Base-by-base conservation (phyloP, 2,797 vertebrate species). In the Cossypha heuglini region DNA sequence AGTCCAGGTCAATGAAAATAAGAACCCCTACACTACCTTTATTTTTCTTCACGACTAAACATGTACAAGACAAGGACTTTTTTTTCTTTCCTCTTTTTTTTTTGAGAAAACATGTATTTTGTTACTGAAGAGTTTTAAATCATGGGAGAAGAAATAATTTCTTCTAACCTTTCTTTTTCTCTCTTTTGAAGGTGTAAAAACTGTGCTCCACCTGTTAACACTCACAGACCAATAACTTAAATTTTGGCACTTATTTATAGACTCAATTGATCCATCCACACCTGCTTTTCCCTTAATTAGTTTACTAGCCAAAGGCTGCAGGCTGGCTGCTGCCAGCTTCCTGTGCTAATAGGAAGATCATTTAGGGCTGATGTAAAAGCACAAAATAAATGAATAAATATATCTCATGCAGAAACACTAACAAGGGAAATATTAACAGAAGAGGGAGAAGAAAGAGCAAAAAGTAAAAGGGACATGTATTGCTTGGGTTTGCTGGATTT, bases 211-310 rank as follows among this genome's bases (percentile, higher is more conserved):
- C 97, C 97, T 97, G 97, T 97, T 97, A 97, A 92, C 97, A 97
- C 97, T 98, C 96, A 97, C 90, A 96, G 89, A 97, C 97, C 97
- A 98, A 95, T 97, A 97, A 98, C 97, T 97, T 98, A 96, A 96
- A 97, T 96, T 97, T 97, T 95, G 97, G 93, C 96, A 96, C 86
- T 97, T 97, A 97, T 96, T 97, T 97, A 95, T 94, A 94, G 88
- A 79, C 94, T 97, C 96, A 97, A 97, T 97, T 96, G 96, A 98
- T 93, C 90, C 94, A 96, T 97, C 97, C 96, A 97, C 98, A 98
- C 97, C 98, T 98, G 98, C 95, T 97, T 98, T 98, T 90, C 83
- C 95, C 94, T 98, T 98, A 98, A 98, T 98, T 98, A 98, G 95
- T 55, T 96, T 96, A 97, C 97, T 97, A 97, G 95, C 97, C 88